phyloP scores from a whole-genome alignment of 2,797 vertebrate species.

The Xenops minutus region DNA sequence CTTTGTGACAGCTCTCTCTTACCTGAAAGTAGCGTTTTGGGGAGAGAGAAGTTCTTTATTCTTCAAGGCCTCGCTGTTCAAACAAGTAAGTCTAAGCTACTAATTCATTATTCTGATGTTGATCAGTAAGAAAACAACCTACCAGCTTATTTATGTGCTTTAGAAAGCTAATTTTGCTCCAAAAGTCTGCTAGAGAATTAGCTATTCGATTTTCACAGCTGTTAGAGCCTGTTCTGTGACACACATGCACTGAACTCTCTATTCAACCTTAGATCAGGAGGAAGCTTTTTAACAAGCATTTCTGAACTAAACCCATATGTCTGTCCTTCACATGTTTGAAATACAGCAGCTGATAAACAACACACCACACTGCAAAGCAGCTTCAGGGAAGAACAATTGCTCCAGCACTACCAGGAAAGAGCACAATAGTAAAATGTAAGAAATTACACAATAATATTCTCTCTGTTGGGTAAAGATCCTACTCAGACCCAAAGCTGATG shows the following conservation, averaged over 20 bases:
- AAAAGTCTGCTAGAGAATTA: background rate
- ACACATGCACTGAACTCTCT: background rate
- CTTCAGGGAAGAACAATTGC: background rate
- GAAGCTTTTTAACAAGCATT: constrained; percentile 5
- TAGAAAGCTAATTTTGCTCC: background rate
- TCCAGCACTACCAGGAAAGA: background rate
- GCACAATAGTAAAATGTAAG: background rate
- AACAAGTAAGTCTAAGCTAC: background rate
- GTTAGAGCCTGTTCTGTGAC: background rate
- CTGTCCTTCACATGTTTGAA: background rate
- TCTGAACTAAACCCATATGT: background rate
- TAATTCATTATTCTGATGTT: constrained; percentile 8
- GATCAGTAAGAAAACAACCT: background rate
- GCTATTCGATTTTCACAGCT: constrained; percentile 1
- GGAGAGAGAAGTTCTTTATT: background rate
- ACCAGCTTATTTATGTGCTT: background rate
- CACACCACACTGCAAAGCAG: background rate
- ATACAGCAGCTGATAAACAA: background rate
- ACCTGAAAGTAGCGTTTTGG: background rate
- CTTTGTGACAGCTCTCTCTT: background rate
- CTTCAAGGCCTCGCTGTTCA: background rate
- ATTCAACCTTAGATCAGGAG: constrained; percentile 15
- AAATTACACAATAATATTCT: background rate
- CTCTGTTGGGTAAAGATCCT: background rate
- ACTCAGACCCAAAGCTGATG: background rate